phyloP scores from a whole-genome alignment of 2,888 invertebrate species.

The Clepsis dumicolana region DNA sequence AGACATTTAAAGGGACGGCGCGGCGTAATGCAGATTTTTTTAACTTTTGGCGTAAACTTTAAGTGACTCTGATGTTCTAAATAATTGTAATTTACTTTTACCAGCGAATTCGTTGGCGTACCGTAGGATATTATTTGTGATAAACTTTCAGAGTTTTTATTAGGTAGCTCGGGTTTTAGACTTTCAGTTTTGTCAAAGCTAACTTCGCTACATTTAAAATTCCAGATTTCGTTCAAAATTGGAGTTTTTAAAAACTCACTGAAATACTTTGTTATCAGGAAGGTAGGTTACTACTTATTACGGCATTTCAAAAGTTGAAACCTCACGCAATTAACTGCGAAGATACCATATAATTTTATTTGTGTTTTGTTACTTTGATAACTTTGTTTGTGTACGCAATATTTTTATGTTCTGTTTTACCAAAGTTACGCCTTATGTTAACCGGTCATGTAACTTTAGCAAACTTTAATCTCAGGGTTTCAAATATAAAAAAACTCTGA shows the following conservation, averaged over 20 bases:
- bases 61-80: slow-evolving; percentile 3
- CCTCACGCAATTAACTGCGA: too few species aligned
- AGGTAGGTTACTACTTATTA: too few species aligned
- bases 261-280: too few species aligned
- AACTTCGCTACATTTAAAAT: neutral
- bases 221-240: neutral
- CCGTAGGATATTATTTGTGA: neutral
- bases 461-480: too few species aligned
- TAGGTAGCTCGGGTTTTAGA: neutral
- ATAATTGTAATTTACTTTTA: neutral
- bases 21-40: slow-evolving; percentile 7
- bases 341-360: too few species aligned
- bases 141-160: neutral
- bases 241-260: neutral
- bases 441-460: too few species aligned
- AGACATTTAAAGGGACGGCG: neutral
- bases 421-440: too few species aligned
- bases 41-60: slow-evolving; percentile 10
- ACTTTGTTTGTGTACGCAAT: too few species aligned
- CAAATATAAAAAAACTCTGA: too few species aligned
- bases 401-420: too few species aligned
- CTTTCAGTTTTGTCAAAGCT: neutral
- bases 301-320: too few species aligned
- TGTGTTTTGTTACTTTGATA: too few species aligned
- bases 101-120: neutral